phyloP scores from a whole-genome alignment of 2,113 vertebrate species.

The Cepphus grylle region DNA sequence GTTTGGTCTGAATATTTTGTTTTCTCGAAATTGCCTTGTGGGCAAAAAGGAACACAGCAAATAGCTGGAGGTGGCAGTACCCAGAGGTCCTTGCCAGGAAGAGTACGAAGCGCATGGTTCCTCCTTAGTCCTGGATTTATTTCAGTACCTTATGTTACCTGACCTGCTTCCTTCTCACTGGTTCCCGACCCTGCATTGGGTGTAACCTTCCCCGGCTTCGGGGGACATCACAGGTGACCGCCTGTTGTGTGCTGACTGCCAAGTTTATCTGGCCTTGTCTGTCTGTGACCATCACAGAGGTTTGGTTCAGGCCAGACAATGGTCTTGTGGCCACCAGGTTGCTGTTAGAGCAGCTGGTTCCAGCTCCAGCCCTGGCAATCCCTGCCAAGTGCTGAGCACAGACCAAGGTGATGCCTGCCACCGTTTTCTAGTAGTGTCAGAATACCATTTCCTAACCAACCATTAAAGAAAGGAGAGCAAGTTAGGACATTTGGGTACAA shows the following conservation, averaged over 20 bases:
- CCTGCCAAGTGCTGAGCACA: fast-evolving
- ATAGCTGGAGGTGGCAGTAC: background rate
- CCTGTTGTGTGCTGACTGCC: background rate
- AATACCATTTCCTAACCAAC: background rate
- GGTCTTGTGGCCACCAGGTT: background rate
- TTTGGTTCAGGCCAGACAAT: background rate
- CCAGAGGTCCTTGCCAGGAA: background rate
- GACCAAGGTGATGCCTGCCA: background rate
- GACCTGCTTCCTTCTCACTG: background rate
- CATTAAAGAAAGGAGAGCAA: background rate
- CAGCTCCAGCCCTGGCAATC: fast-evolving
- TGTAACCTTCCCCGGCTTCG: background rate
- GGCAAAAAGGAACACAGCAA: background rate
- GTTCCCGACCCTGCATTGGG: background rate
- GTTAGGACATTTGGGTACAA: background rate
- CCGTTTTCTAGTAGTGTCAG: background rate
- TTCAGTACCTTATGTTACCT: background rate
- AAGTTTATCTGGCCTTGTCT: background rate
- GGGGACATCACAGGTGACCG: fast-evolving
- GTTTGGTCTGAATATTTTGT: background rate
- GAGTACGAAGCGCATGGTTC: background rate
- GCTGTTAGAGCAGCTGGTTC: background rate
- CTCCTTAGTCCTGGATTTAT: background rate
- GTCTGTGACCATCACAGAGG: background rate
- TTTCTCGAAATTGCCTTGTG: background rate